Evolutionary conservation across 2,113 vertebrate species (phyloP).

Genomic region (Cyprinus carpio): DNA sequence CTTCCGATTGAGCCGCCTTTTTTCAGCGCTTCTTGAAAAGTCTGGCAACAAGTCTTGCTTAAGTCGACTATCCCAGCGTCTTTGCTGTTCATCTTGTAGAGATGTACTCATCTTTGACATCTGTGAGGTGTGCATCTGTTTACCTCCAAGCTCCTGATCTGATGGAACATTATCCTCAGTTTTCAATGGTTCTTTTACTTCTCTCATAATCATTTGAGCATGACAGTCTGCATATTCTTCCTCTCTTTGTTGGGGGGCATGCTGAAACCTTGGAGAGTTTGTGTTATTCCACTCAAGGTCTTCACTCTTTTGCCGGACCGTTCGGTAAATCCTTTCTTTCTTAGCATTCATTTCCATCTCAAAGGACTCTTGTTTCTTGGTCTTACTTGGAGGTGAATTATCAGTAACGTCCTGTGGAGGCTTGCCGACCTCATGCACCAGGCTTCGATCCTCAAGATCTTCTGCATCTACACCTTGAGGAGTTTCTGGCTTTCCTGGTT

Average conservation of each 20-base stretch:
- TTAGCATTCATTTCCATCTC: conserved; percentile 86
- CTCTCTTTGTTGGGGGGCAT: conserved; percentile 82
- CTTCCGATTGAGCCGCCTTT: conserved; percentile 87
- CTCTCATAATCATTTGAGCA: conserved; percentile 72
- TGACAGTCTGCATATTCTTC: conserved; percentile 79
- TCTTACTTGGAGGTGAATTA: conserved; percentile 92
- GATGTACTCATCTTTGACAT: conserved; percentile 84
- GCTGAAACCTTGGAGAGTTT: conserved; percentile 82
- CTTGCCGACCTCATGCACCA: conserved; percentile 96
- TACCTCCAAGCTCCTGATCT: conserved; percentile 82
- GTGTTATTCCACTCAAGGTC: conserved; percentile 85
- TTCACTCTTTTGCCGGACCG: conserved; percentile 90
- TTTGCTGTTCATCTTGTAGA: conserved; percentile 82
- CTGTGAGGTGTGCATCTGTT: conserved; percentile 80
- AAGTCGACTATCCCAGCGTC: conserved; percentile 84
- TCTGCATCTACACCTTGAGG: conserved; percentile 85
- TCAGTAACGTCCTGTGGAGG: conserved; percentile 96
- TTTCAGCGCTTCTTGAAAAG: conserved; percentile 82
- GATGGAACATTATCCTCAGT: conserved; percentile 84
- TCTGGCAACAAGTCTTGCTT: conserved; percentile 87
- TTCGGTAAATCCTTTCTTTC: conserved; percentile 91
- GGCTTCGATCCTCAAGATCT: conserved; percentile 91
- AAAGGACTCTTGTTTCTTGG: conserved; percentile 88
- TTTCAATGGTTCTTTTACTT: conserved; percentile 84
- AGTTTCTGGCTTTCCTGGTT: conserved; percentile 87